phyloP scores from a whole-genome alignment of 2,888 invertebrate species.

The Cerastis leucographa region DNA sequence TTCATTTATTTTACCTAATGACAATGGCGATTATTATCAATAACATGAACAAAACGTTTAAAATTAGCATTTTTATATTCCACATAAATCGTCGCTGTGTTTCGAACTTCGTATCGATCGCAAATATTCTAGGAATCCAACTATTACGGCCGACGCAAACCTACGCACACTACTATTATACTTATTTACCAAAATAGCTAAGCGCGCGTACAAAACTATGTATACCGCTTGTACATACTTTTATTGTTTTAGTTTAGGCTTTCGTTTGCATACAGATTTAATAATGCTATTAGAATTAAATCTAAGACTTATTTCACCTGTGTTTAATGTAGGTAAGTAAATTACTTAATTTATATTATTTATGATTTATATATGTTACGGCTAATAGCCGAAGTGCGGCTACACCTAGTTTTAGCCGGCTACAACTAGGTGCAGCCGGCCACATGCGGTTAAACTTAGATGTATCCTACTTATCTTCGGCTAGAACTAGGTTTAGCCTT shows the following conservation, averaged over 20 bases:
- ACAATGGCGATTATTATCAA: constrained; percentile 5
- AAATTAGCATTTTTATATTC: constrained; percentile 39
- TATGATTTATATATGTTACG: no score
- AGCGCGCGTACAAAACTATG: constrained; percentile 30
- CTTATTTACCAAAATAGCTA: constrained; percentile 59
- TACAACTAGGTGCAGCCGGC: no score
- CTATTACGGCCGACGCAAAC: constrained; percentile 32
- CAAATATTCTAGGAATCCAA: constrained; percentile 56
- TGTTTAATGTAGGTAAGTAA: background rate
- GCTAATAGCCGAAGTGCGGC: no score
- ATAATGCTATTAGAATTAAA: background rate
- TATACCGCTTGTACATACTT: constrained; percentile 10
- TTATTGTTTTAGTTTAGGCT: constrained; percentile 1
- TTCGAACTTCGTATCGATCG: constrained; percentile 60
- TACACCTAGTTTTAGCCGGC: no score
- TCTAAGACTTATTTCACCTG: background rate
- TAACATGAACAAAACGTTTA: constrained; percentile 16
- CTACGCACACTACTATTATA: constrained; percentile 48
- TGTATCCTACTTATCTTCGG: no score
- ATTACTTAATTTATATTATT: background rate
- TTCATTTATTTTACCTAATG: constrained; percentile 5
- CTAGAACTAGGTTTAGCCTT: no score
- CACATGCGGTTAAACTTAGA: no score
- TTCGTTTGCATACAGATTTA: background rate
- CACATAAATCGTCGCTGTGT: constrained; percentile 53